phyloP scores from a whole-genome alignment of 2,888 invertebrate genomes.

The Ornithoptera priamus region DNA sequence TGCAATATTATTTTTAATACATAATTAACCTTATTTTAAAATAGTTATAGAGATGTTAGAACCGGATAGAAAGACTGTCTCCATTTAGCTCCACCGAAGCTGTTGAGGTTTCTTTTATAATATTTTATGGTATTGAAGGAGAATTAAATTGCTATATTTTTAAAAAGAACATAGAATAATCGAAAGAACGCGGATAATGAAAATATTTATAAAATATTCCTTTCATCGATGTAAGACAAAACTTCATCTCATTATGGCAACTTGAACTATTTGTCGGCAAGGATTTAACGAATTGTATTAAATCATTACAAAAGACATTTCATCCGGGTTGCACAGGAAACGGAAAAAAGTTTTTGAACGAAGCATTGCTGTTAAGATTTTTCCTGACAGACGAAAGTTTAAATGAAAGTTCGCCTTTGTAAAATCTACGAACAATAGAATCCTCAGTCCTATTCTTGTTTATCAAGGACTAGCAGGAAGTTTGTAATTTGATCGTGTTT shows the following conservation, averaged over 20 bases:
- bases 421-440: constrained; percentile 15
- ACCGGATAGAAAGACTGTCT: no score
- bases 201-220: no score
- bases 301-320: constrained; percentile 2
- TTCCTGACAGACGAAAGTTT: constrained; percentile 19
- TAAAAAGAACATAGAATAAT: no score
- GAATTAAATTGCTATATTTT: no score
- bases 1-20: no score
- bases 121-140: no score
- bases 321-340: constrained; percentile 1
- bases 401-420: constrained; percentile 20
- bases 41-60: no score
- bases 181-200: no score
- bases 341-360: constrained; percentile 15
- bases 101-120: no score
- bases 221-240: background rate
- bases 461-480: constrained; percentile 11
- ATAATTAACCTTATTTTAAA: no score
- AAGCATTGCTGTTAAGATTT: constrained; percentile 13
- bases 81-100: no score
- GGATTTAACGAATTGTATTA: background rate
- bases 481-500: constrained; percentile 13
- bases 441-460: constrained; percentile 5
- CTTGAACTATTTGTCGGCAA: background rate
- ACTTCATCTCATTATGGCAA: background rate